phyloP scores from a whole-genome alignment of 2,113 vertebrate genomes.

The human region DNA sequence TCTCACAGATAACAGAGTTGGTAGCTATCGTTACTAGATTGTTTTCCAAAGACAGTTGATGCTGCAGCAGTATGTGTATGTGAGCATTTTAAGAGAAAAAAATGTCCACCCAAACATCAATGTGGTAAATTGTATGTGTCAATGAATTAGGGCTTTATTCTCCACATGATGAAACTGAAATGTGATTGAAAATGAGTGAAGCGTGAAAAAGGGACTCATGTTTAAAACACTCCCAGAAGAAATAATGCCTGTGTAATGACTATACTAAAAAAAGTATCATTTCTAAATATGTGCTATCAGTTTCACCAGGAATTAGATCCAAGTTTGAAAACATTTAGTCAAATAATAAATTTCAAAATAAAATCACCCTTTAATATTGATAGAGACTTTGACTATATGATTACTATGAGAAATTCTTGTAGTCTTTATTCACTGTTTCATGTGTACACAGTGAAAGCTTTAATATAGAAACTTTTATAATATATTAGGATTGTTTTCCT shows the following conservation, averaged over 20 bases:
- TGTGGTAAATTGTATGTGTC: conserved; percentile 32
- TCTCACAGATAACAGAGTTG: conserved; percentile 58
- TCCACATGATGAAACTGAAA: conserved; percentile 42
- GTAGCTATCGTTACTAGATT: conserved; percentile 41
- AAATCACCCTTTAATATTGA: conserved; percentile 4
- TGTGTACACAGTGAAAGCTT: background rate
- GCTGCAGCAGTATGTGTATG: background rate
- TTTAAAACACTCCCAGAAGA: background rate
- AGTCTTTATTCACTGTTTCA: background rate
- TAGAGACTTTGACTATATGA: background rate
- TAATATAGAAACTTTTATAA: background rate
- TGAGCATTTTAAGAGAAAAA: background rate
- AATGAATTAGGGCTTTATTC: conserved; percentile 42
- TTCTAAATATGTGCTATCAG: conserved; percentile 20
- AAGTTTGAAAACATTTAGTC: background rate
- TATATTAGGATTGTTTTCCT: background rate
- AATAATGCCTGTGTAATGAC: background rate
- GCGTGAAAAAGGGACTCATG: conserved; percentile 16
- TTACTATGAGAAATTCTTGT: background rate
- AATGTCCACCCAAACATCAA: background rate
- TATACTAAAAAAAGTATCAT: background rate
- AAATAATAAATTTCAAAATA: conserved; percentile 18
- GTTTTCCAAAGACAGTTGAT: conserved; percentile 33
- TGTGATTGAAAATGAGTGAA: conserved; percentile 56
- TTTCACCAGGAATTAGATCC: background rate